Evolutionary conservation across 2,797 vertebrate genomes (phyloP).

Genomic region (Etheostoma perlongum): DNA sequence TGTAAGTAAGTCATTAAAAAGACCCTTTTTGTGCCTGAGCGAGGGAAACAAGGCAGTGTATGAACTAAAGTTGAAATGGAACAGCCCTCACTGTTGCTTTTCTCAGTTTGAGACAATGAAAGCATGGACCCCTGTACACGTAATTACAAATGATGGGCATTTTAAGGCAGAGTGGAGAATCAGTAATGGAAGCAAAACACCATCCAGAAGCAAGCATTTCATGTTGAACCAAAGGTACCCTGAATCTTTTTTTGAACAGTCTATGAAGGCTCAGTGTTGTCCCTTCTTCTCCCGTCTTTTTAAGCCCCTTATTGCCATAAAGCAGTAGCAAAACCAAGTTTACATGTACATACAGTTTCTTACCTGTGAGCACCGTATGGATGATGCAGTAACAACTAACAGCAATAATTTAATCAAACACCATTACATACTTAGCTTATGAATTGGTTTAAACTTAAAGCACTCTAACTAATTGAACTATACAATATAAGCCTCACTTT

Average conservation of each 20-base stretch:
- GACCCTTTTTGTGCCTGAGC: background rate
- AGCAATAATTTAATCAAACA: conserved; percentile 1
- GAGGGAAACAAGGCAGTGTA: background rate
- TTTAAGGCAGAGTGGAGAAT: background rate
- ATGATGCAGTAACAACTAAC: background rate
- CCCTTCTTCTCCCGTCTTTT: background rate
- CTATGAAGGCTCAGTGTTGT: background rate
- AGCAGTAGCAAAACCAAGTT: background rate
- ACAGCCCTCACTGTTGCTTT: background rate
- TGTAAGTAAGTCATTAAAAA: background rate
- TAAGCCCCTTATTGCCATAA: background rate
- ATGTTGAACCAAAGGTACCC: background rate
- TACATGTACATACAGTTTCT: background rate
- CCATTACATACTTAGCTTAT: background rate
- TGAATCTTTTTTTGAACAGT: background rate
- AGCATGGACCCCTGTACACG: background rate
- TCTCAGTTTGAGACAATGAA: background rate
- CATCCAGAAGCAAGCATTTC: background rate
- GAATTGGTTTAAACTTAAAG: background rate
- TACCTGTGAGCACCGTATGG: background rate
- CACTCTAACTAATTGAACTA: background rate
- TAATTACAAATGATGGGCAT: background rate
- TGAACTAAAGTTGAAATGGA: conserved; percentile 10
- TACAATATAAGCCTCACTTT: background rate
- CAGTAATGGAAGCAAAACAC: background rate